Percentiles rank a stretch among this genome's conserved stretches.
Conservation (phyloP, 1,140 invertebrate species). For the Cotesia glomerata region DNA sequence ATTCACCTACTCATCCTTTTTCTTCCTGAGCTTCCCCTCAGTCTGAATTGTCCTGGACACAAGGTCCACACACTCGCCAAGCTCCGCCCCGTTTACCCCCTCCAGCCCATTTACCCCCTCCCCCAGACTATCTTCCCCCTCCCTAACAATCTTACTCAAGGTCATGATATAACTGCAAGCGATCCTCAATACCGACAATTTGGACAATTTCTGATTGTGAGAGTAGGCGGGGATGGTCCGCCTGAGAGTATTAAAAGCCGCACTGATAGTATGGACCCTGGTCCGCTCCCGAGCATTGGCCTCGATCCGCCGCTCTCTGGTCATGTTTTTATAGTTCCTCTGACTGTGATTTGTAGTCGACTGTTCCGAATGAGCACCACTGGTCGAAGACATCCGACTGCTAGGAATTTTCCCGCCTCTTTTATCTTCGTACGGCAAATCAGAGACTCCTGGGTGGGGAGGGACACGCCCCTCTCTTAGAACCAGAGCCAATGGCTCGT, state of each 20-base stretch:
- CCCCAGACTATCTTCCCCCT: too few relatives aligned
- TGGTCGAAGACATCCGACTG: neutral
- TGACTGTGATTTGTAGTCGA: constrained; percentile 71
- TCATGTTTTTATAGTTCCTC: constrained; percentile 96
- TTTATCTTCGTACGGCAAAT: neutral
- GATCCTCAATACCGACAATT: constrained; percentile 88
- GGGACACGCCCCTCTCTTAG: constrained; percentile 63
- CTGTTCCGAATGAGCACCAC: constrained; percentile 13
- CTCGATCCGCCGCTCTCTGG: constrained; percentile 86
- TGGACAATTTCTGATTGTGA: constrained; percentile 91
- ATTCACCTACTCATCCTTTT: constrained; percentile 73
- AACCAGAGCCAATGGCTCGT: constrained; percentile 62
- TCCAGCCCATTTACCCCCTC: constrained; percentile 38
- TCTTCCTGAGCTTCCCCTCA: constrained; percentile 87
- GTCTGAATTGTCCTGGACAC: constrained; percentile 90
- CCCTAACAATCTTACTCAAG: constrained; percentile 65
- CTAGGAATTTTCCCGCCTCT: neutral
- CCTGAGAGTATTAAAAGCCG: constrained; percentile 89
- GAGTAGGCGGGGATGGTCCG: constrained; percentile 87
- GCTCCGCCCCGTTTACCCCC: constrained; percentile 56
- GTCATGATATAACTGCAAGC: constrained; percentile 91
- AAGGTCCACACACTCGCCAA: constrained; percentile 81
- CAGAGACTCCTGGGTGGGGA: constrained; percentile 62
- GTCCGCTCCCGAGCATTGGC: constrained; percentile 92
- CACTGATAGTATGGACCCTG: constrained; percentile 92